phyloP scores from a whole-genome alignment of 2,797 vertebrate genomes.

The Rallus crepitans region DNA sequence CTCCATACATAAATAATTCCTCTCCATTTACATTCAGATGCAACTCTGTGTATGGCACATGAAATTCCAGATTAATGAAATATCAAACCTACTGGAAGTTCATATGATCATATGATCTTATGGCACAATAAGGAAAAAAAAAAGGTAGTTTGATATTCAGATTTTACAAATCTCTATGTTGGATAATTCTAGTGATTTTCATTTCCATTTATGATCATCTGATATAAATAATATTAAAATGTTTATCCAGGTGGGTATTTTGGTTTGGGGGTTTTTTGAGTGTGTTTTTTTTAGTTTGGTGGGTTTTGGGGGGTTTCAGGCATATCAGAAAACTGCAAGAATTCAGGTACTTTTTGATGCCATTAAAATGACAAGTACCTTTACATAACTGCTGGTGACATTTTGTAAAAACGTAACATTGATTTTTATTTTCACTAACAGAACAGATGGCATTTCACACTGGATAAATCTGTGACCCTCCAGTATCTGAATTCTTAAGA shows the following conservation, averaged over 20 bases:
- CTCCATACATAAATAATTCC: neutral
- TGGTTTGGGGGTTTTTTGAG: no score
- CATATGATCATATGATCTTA: no score
- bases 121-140: neutral
- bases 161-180: neutral
- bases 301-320: accelerated
- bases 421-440: neutral
- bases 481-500: neutral
- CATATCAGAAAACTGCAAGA: neutral
- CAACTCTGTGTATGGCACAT: neutral
- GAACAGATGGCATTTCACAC: neutral
- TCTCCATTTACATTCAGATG: neutral
- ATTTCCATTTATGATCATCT: neutral
- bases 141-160: neutral
- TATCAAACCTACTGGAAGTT: neutral
- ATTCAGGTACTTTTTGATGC: neutral
- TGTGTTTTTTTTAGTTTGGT: no score
- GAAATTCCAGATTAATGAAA: neutral
- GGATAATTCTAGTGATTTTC: neutral
- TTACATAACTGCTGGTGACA: neutral
- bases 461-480: neutral
- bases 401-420: neutral
- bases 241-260: neutral
- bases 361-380: neutral
- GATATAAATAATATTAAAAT: neutral